Percentiles rank a stretch among this genome's conserved stretches.
phyloP scores from a whole-genome alignment of 2,888 invertebrate genomes.

The Muschampia plurimacula region DNA sequence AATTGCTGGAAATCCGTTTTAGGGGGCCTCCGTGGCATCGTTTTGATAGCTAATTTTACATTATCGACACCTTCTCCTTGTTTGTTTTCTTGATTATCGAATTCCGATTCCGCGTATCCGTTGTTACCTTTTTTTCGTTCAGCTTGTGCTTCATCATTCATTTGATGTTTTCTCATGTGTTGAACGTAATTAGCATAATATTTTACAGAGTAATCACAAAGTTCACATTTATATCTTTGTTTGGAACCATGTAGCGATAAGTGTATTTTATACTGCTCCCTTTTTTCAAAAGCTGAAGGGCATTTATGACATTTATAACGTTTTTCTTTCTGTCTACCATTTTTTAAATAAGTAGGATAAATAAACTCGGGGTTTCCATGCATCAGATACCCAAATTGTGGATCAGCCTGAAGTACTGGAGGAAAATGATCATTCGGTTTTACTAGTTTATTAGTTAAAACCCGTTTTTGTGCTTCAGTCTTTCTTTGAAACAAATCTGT shows the following conservation, averaged over 20 bases:
- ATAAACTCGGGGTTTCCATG: conserved; percentile 92
- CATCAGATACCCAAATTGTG: conserved; percentile 89
- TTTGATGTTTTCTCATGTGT: conserved; percentile 92
- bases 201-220: conserved; percentile 95
- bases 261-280: conserved; percentile 94
- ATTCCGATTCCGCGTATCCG: conserved; percentile 55
- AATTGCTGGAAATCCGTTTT: conserved; percentile 83
- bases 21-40: conserved; percentile 72
- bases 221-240: conserved; percentile 92
- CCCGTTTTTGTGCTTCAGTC: conserved; percentile 85
- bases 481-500: conserved; percentile 88
- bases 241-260: conserved; percentile 93
- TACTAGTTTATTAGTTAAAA: conserved; percentile 76
- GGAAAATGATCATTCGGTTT: conserved; percentile 84
- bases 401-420: conserved; percentile 85
- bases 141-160: conserved; percentile 88
- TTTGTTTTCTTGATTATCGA: conserved; percentile 60
- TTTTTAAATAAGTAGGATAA: conserved; percentile 90
- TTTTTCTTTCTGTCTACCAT: conserved; percentile 90
- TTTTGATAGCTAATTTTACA: conserved; percentile 78
- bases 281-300: conserved; percentile 94
- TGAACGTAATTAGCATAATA: conserved; percentile 94
- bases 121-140: conserved; percentile 77
- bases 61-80: conserved; percentile 64
- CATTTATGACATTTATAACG: conserved; percentile 94